phyloP scores from a whole-genome alignment of 2,888 invertebrate species.

The Thyatira batis region DNA sequence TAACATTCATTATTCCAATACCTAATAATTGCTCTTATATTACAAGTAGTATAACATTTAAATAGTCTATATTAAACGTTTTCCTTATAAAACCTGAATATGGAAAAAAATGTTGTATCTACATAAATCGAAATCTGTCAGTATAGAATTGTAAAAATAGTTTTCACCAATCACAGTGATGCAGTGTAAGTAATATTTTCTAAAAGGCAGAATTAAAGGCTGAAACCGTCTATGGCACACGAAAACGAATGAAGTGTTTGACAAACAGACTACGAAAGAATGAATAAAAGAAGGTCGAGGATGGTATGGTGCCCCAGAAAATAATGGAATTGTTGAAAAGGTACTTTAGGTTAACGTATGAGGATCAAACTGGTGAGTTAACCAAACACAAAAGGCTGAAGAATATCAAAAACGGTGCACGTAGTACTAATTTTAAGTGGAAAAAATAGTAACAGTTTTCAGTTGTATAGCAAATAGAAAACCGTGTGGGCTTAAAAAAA shows the following conservation, averaged over 20 bases:
- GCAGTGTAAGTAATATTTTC: no score
- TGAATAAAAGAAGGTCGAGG: not conserved
- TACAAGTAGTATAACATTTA: no score
- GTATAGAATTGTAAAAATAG: no score
- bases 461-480: not conserved
- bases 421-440: not conserved
- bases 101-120: no score
- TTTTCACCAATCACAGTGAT: no score
- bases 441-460: not conserved
- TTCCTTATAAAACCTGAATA: no score
- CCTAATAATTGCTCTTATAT: no score
- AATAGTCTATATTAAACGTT: no score
- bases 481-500: not conserved
- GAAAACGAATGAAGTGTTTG: not conserved
- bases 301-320: not conserved
- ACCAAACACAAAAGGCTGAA: not conserved
- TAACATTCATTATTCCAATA: no score
- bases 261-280: not conserved
- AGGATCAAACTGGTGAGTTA: not conserved
- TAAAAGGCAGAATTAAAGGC: not conserved
- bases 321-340: not conserved
- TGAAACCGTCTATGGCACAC: not conserved
- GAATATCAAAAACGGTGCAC: not conserved
- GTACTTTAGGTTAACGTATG: not conserved
- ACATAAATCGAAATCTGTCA: no score